Base-by-base conservation (phyloP, 2,888 invertebrate species). In the Cordilura impudica region DNA sequence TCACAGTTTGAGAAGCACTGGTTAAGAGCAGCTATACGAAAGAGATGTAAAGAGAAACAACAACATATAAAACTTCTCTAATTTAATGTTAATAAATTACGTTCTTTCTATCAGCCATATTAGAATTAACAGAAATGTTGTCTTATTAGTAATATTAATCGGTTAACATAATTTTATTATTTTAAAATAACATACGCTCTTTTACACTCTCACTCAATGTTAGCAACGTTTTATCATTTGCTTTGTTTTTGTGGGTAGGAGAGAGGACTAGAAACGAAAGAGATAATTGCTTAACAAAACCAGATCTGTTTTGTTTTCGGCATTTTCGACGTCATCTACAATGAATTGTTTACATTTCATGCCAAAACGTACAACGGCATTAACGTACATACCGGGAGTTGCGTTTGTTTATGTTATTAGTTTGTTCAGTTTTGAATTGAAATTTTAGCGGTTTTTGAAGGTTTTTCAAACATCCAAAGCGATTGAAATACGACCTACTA, bases 331-430 rank as follows among this genome's bases (percentile, higher is more conserved):
- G 65, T 74, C 65, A 74, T 66, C 21, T 53, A 23, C 23, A 16
- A 14, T 66, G 26, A 66, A 60, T 70, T 75, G 71, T 75, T 79
- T 72, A 75, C 79, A 79, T 79, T 75, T 63, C 47, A 63, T 66
- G 67, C 29, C 56, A 26, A 63, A 14, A 63, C 75, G 49, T 72
- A 14, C 67, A 67, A 43, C 26, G 71, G 79, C 61, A 67, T 21
- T 56, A 70, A 63, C 75, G 49, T 43, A n/a, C 4, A 26, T 3
- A 54, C 4, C 75, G 75, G 75, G 0, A 43, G 39, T 58, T 2
- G 14, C 3, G n/a, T n/a, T 49, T 21, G 21, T n/a, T n/a, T n/a
- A n/a, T 39, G 35, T 39, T n/a, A 4, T 39, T n/a, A 31, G n/a
- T n/a, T n/a, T 10, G 10, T 39, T 39, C n/a, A 12, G 12, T n/a